A percentile compares a stretch with the other conserved stretches of the same genome.
These are phyloP conservation scores for Sigmodon hispidus DNA, from an alignment of 2,113 vertebrate species.

Conservation along the genomic window DNA sequence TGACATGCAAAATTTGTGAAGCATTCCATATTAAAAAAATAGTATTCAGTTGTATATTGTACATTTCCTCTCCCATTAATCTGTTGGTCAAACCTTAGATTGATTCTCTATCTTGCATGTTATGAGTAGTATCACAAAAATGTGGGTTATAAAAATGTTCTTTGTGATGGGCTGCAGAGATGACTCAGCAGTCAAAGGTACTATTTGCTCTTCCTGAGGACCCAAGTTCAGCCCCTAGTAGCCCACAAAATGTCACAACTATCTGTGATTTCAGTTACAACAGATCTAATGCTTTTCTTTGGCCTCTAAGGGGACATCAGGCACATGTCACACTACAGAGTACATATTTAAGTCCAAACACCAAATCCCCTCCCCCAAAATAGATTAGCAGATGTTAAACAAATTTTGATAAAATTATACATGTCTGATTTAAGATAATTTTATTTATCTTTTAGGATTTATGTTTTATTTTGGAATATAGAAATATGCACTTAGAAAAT, in stretches of 20 bases:
- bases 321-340: too few relatives aligned
- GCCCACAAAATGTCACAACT: neutral
- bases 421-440: too few relatives aligned
- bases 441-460: too few relatives aligned
- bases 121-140: neutral
- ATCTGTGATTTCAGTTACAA: neutral
- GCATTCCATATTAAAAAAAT: too few relatives aligned
- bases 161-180: neutral
- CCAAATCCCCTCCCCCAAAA: too few relatives aligned
- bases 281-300: neutral
- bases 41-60: neutral
- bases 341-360: too few relatives aligned
- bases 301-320: neutral
- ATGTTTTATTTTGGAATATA: too few relatives aligned
- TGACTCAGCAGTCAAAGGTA: neutral
- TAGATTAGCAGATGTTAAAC: too few relatives aligned
- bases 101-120: neutral
- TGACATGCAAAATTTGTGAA: too few relatives aligned
- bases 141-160: neutral
- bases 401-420: too few relatives aligned
- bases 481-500: too few relatives aligned
- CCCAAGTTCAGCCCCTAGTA: neutral
- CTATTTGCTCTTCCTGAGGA: neutral
- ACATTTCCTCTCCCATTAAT: neutral
- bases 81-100: neutral